phyloP scores from a whole-genome alignment of 2,888 invertebrate species.

The Oscheius sp. region DNA sequence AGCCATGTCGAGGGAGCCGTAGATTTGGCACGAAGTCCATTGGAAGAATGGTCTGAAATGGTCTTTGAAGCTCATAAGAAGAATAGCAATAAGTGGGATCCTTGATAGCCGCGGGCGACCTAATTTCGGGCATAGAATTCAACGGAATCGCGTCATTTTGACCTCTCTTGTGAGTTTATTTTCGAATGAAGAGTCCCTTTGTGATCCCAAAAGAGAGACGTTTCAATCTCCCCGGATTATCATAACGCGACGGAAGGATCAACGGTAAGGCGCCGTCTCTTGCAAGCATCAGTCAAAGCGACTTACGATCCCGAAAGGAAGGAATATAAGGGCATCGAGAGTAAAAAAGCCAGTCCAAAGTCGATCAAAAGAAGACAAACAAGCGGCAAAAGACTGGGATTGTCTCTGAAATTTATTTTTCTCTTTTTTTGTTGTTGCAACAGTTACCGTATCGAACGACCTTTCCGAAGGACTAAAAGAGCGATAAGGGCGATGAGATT shows the following conservation, averaged over 20 bases:
- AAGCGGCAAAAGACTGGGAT: slow-evolving; percentile 51
- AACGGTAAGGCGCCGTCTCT: background rate
- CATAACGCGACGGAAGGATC: slow-evolving; percentile 14
- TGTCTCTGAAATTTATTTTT: slow-evolving; percentile 40
- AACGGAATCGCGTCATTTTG: background rate
- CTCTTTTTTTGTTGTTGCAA: background rate
- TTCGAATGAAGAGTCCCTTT: no score
- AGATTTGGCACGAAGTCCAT: slow-evolving; percentile 39
- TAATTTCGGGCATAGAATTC: slow-evolving; percentile 23
- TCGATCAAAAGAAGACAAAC: slow-evolving; percentile 51
- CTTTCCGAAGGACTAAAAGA: slow-evolving; percentile 30
- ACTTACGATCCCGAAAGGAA: slow-evolving; percentile 45
- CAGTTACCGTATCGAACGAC: slow-evolving; percentile 28
- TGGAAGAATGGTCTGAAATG: slow-evolving; percentile 45
- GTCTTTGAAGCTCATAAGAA: background rate
- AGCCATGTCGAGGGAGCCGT: slow-evolving; percentile 53
- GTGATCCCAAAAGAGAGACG: background rate
- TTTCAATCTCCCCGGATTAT: background rate
- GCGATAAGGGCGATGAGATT: slow-evolving; percentile 47
- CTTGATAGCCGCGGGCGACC: slow-evolving; percentile 4
- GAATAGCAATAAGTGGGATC: no score
- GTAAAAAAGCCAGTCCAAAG: slow-evolving; percentile 43
- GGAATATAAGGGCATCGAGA: slow-evolving; percentile 46
- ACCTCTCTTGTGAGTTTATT: background rate
- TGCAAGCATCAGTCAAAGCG: slow-evolving; percentile 28